These are phyloP conservation scores for Agrilus mali DNA, from an alignment of 2,888 invertebrate genomes.

Conservation along the genomic window DNA sequence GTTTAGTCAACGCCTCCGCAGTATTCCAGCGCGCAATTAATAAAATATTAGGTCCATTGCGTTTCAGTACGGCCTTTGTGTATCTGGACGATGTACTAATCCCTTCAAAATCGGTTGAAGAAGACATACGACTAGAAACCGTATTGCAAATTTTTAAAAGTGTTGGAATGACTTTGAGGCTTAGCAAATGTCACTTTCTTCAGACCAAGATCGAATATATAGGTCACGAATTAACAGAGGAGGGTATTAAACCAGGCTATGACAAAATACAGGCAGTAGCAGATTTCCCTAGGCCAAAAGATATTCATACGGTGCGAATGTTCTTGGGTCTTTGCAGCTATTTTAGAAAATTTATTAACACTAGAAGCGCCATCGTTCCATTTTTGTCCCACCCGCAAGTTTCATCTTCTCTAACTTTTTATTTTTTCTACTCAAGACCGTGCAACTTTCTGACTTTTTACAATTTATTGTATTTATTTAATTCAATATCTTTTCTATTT, in stretches of 20 bases:
- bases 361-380: too few species aligned
- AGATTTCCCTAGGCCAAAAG: conserved; percentile 3
- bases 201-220: conserved; percentile 8
- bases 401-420: too few species aligned
- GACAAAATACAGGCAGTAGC: conserved; percentile 8
- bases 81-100: conserved; percentile 13
- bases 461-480: too few species aligned
- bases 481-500: too few species aligned
- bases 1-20: too few species aligned
- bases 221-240: conserved; percentile 6
- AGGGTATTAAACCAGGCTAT: conserved; percentile 7
- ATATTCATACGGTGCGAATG: conserved; percentile 1
- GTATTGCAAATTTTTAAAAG: conserved; percentile 4
- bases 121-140: conserved; percentile 8
- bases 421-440: too few species aligned
- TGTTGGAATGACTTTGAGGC: conserved; percentile 3
- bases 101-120: conserved; percentile 9
- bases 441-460: too few species aligned
- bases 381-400: too few species aligned
- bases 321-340: too few species aligned
- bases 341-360: too few species aligned
- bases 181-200: conserved; percentile 12
- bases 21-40: conserved; percentile 13
- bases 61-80: conserved; percentile 5
- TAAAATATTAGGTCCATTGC: conserved; percentile 10